Evolutionary conservation across 1,140 invertebrate genomes (phyloP).

Genomic region (Cydia fagiglandana): DNA sequence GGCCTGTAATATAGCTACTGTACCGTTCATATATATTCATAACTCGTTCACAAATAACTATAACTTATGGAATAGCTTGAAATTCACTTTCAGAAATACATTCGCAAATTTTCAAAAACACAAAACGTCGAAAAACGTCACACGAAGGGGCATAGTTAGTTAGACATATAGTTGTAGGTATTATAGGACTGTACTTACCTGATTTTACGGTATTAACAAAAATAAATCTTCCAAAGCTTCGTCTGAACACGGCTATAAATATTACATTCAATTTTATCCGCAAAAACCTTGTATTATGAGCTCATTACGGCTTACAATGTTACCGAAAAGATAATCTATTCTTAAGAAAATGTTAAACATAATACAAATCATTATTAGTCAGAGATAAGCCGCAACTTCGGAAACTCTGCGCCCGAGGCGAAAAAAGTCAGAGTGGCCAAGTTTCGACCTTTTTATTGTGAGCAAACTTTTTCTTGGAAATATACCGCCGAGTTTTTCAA

Average conservation of each 20-base stretch:
- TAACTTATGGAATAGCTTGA: too few relatives aligned
- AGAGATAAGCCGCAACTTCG: constrained; percentile 2
- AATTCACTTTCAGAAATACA: too few relatives aligned
- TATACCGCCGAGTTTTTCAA: constrained; percentile 13
- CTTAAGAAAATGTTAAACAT: constrained; percentile 11
- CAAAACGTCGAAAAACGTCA: too few relatives aligned
- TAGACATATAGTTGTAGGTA: too few relatives aligned
- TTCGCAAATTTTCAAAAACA: too few relatives aligned
- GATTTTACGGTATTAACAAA: background rate
- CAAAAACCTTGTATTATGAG: background rate
- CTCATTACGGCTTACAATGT: constrained; percentile 7
- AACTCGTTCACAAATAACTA: too few relatives aligned
- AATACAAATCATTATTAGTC: constrained; percentile 17
- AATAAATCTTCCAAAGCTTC: background rate
- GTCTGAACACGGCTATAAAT: background rate
- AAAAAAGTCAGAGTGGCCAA: constrained; percentile 12
- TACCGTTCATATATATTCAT: too few relatives aligned
- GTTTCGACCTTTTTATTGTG: constrained; percentile 16
- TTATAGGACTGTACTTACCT: too few relatives aligned
- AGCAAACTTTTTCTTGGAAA: background rate
- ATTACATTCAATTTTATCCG: background rate
- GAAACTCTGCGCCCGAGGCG: background rate
- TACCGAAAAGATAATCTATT: background rate
- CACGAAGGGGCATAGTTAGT: too few relatives aligned
- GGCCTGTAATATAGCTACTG: too few relatives aligned